phyloP scores from a whole-genome alignment of 2,797 vertebrate species.

The Heterohyrax brucei region DNA sequence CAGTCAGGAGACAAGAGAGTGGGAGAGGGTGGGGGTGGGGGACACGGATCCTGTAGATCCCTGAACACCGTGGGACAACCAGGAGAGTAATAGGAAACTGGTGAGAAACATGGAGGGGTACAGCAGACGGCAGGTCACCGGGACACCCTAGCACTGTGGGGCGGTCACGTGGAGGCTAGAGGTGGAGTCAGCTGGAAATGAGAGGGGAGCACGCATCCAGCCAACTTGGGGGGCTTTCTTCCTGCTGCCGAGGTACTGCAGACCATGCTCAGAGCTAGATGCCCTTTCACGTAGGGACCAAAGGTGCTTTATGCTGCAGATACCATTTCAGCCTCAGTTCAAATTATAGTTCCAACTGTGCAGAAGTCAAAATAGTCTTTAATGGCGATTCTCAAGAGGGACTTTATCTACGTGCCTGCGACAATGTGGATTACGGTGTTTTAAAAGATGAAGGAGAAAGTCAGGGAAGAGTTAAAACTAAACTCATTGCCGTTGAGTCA shows the following conservation, averaged over 20 bases:
- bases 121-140: conserved; percentile 90
- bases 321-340: background rate
- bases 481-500: no score
- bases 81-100: conserved; percentile 83
- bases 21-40: no score
- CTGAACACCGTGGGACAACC: rapidly evolving
- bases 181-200: conserved; percentile 91
- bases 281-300: background rate
- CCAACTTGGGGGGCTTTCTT: background rate
- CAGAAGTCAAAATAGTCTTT: background rate
- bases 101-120: conserved; percentile 89
- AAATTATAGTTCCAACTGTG: background rate
- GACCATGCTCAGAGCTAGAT: background rate
- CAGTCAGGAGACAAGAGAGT: no score
- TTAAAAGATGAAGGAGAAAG: background rate
- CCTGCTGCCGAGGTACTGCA: background rate
- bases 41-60: background rate
- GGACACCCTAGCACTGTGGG: conserved; percentile 81
- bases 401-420: background rate
- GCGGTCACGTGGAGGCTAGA: conserved; percentile 71
- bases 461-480: no score
- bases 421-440: background rate
- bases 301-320: background rate
- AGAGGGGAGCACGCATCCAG: background rate
- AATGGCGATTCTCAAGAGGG: background rate